Evolutionary conservation across 2,888 invertebrate species (phyloP), one percentile per base, ranked within the genome.

Genomic region (Leptopilina myrica): DNA sequence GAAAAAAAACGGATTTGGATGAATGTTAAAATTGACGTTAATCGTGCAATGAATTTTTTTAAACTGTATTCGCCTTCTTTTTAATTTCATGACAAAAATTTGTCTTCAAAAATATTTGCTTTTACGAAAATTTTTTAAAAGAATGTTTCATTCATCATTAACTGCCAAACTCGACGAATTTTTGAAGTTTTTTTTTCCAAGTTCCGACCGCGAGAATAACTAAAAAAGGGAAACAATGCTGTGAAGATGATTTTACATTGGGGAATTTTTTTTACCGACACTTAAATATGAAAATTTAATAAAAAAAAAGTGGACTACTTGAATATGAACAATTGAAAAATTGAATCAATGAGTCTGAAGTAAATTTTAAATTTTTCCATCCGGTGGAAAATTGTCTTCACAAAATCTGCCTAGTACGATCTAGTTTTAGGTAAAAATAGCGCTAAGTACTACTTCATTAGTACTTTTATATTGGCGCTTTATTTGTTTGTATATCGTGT

Each of bases 401-500:
- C 85, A 86, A 87, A 86, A 85, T 86, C 81, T 87, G 86, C 90
- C 89, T 89, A 88, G 85, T 86, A 87, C 85, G 86, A 85, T 84
- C 84, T 89, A 88, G 87, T 83, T 85, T 87, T 87, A 89, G 88
- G 83, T 86, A 85, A 73, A 20, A 84, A 80, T 69, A 83, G 89
- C 90, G 89, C 88, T 88, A 87, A 20, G 85, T 90, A 88, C 88
- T 90, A 89, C 87, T 86, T 85, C 87, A 85, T 86, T 86, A 87
- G 86, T 84, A 87, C 85, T 89, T 86, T 86, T 89, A 88, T 86
- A 82, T 87, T 88, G 89, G 89, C 90, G 90, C 90, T 90, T 90
- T 90, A 89, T 87, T 91, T 89, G 88, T 91, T 91, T 90, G 87
- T 90, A 90, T 87, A 89, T 89, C 88, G 88, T 89, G 88, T 88